Base-by-base conservation (phyloP, 2,113 vertebrate species). In the Pipra filicauda region DNA sequence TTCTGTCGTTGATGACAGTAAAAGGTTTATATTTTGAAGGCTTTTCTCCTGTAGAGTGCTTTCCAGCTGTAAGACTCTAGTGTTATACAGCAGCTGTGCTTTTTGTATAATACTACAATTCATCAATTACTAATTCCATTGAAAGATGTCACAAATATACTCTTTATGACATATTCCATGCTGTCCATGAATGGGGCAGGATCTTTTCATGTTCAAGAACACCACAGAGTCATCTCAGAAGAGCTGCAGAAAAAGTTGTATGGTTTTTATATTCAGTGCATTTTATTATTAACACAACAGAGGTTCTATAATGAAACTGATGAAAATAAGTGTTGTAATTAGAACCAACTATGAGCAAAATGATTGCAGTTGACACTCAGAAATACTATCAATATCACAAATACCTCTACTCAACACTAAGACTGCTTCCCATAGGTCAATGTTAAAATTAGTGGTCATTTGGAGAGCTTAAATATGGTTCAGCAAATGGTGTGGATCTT, bases 11-110 rank as follows among this genome's bases (percentile, higher is more conserved):
- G 75, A 90, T 96, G 96, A 95, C 95, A 97, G 94, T 89, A 96
- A 97, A 95, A 85, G 59, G 88, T 96, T 97, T 97, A 76, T 95
- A 89, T 97, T 97, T 97, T 83, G 91, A 97, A 97, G 91, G 85
- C 52, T 94, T 94, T 95, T 95, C 69, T 95, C 80, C 75, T 82
- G 48, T 88, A 96, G 65, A 86, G 93, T 87, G 82, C 85, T 96
- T 97, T 95, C 87, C 81, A 93, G 66, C 70, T 93, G 52, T 77
- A 94, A 92, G 76, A 31, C 57, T 91, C 52, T n/a, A 92, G 43
- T 70, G 54, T 95, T 96, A 96, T 65, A 96, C 73, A 84, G 96
- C 88, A 97, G 85, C 79, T 89, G 88, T 94, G 91, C 54, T 85
- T 62, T 75, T 89, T 86, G 74, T 74, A 55, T 64, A 96, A 95